Evolutionary conservation across 2,113 vertebrate species (phyloP), one percentile per base, ranked within the genome.

Genomic region (Charadrius vociferus): DNA sequence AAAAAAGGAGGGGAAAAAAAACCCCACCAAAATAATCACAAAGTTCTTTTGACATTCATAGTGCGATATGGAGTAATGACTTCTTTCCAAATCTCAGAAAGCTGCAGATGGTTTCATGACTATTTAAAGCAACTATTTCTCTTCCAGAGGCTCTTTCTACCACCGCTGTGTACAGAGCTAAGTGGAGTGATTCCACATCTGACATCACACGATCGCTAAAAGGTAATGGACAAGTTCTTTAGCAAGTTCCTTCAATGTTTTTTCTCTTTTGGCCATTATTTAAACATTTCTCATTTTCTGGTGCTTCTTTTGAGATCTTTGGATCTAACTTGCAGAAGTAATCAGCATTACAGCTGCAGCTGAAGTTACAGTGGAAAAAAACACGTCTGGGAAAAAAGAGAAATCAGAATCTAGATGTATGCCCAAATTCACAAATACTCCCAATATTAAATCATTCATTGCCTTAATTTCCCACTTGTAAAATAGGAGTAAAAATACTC

Each of bases 301-400:
- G 21, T 67, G 29, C 29, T 53, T 49, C 58, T 61, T n/a, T 77
- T 50, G 41, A 27, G 14, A 56, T 53, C 24, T 86, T 56, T 58
- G 65, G 32, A 66, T 75, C 36, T 43, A 32, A 61, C 72, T 17
- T 72, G 52, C 75, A 86, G 39, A 61, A 95, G 36, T 18, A 17
- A 20, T 37, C 29, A 75, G 56, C 14, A 14, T 27, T 39, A 45
- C 56, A 86, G 43, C 62, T 81, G 36, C 62, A 90, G 55, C 36
- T 81, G 70, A 75, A 81, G 34, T 47, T 27, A 86, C 10, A 27
- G 43, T 0, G 0, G 47, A 36, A 19, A 49, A 79, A 72, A 37
- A 9, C 10, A 55, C 0, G 0, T 10, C 12, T 7, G 7, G 26
- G n/a, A 34, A 53, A 61, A 56, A 56, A 52, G 32, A 79, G 7